These are phyloP conservation scores for Eumaeus atala DNA, from an alignment of 1,140 invertebrate genomes.

Conservation along the genomic window DNA sequence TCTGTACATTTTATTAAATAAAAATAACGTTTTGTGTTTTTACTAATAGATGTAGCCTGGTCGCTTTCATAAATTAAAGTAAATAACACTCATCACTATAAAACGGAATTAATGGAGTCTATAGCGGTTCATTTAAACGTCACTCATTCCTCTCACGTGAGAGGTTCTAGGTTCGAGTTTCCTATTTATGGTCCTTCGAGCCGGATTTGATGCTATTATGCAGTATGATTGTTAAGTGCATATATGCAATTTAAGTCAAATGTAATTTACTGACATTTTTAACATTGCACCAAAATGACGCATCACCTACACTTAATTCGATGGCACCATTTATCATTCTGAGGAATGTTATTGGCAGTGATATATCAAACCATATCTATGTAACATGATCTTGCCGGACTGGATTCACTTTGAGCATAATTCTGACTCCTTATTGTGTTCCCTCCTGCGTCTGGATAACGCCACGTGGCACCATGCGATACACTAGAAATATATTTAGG, in stretches of 20 bases:
- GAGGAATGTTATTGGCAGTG: conserved; percentile 65
- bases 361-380: conserved; percentile 42
- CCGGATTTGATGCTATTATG: no score
- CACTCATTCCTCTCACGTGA: no score
- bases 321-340: conserved; percentile 44
- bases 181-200: no score
- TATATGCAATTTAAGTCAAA: not conserved
- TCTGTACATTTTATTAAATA: no score
- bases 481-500: conserved; percentile 53
- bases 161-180: no score
- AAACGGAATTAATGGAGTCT: no score
- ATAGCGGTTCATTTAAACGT: no score
- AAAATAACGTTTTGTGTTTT: no score
- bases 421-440: conserved; percentile 39
- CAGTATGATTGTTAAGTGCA: no score
- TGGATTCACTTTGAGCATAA: conserved; percentile 59
- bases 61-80: no score
- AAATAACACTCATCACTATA: no score
- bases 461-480: conserved; percentile 20
- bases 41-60: no score
- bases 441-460: conserved; percentile 17
- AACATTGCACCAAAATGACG: conserved; percentile 20
- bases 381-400: conserved; percentile 31
- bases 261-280: conserved; percentile 20
- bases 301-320: conserved; percentile 21